A percentile compares a stretch with the other conserved stretches of the same genome.
phyloP scores from a whole-genome alignment of 2,888 invertebrate genomes.

The Aleiodes leptofemur region DNA sequence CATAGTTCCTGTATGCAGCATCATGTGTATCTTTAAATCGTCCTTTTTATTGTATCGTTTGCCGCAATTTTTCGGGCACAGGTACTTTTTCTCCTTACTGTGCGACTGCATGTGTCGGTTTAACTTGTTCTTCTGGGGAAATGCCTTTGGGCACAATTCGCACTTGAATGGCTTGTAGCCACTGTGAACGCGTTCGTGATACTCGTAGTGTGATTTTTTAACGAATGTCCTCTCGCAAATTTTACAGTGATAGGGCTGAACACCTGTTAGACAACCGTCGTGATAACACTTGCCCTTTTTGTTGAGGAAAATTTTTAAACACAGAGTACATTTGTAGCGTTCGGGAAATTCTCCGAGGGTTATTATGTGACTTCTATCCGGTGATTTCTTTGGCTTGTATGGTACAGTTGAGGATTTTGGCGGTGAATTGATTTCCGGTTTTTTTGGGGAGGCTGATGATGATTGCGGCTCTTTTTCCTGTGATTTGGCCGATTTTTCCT shows the following conservation, averaged over 20 bases:
- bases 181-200: slow-evolving; percentile 83
- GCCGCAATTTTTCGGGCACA: slow-evolving; percentile 78
- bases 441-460: neutral
- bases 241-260: slow-evolving; percentile 77
- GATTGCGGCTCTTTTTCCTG: neutral
- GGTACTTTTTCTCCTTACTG: slow-evolving; percentile 76
- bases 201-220: slow-evolving; percentile 83
- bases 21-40: slow-evolving; percentile 78
- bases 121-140: slow-evolving; percentile 83
- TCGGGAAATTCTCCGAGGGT: slow-evolving; percentile 76
- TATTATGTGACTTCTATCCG: slow-evolving; percentile 67
- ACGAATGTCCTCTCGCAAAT: slow-evolving; percentile 78
- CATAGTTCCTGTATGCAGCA: slow-evolving; percentile 77
- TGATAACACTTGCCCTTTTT: slow-evolving; percentile 74
- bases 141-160: slow-evolving; percentile 81
- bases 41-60: slow-evolving; percentile 80
- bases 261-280: slow-evolving; percentile 69
- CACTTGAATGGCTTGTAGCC: slow-evolving; percentile 80
- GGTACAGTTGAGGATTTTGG: neutral
- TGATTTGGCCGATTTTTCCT: neutral
- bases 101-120: slow-evolving; percentile 80
- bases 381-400: slow-evolving; percentile 41
- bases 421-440: neutral
- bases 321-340: slow-evolving; percentile 81
- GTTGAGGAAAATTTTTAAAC: slow-evolving; percentile 82